Evolutionary conservation across 2,888 invertebrate genomes (phyloP).

Genomic region (Synergus umbraculus): DNA sequence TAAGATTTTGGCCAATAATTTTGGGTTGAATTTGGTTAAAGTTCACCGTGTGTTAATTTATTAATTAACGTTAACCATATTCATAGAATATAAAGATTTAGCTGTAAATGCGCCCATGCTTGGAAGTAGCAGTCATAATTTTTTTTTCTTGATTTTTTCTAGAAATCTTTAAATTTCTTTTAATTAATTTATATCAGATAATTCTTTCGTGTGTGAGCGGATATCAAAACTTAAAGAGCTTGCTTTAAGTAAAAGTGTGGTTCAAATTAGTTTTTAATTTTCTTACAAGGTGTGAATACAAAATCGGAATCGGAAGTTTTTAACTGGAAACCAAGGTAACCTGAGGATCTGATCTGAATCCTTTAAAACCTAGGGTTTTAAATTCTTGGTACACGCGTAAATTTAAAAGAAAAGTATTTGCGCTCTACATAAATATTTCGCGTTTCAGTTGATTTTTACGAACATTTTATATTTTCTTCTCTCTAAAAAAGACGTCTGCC

Average conservation of each 20-base stretch:
- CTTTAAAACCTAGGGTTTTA: too few species aligned
- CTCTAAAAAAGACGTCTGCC: slow-evolving; percentile 41
- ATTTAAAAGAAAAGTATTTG: not conserved
- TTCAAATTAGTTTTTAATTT: not conserved
- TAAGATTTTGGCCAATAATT: slow-evolving; percentile 43
- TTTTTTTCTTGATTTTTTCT: not conserved
- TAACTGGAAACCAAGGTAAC: too few species aligned
- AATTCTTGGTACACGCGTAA: too few species aligned
- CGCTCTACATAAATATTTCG: not conserved
- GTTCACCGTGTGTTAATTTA: slow-evolving; percentile 60
- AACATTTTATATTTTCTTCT: not conserved
- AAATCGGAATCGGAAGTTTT: too few species aligned
- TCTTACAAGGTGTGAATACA: not conserved
- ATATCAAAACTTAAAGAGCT: not conserved
- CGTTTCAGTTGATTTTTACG: slow-evolving; percentile 2
- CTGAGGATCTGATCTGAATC: too few species aligned
- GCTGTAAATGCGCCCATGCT: slow-evolving; percentile 60
- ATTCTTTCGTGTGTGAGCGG: not conserved
- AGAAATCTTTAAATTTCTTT: not conserved
- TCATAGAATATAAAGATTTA: slow-evolving; percentile 59
- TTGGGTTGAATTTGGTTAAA: slow-evolving; percentile 35
- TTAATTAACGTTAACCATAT: slow-evolving; percentile 63
- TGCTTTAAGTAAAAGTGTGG: not conserved
- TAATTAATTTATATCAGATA: not conserved
- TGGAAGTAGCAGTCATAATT: slow-evolving; percentile 56